phyloP scores from a whole-genome alignment of 2,888 invertebrate species.

The Drosophila sordidula region DNA sequence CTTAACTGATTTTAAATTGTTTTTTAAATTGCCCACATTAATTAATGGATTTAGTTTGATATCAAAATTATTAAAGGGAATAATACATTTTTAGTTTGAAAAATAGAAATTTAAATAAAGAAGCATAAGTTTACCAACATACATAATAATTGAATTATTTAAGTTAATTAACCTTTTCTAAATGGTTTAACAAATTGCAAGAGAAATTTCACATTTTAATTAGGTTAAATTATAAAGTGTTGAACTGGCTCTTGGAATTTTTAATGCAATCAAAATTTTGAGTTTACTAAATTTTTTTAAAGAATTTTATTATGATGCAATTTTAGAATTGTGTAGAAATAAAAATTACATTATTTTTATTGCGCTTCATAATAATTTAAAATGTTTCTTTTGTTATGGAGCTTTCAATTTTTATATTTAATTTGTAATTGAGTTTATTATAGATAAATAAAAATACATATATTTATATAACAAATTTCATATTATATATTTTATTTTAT shows the following conservation, averaged over 20 bases:
- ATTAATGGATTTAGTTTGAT: background rate
- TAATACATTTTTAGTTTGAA: too few species aligned
- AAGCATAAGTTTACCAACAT: too few species aligned
- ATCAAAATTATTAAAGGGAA: too few species aligned
- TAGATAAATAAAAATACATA: background rate
- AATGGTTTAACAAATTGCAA: too few species aligned
- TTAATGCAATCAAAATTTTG: background rate
- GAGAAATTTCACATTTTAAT: background rate
- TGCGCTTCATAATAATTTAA: background rate
- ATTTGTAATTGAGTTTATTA: background rate
- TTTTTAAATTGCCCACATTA: background rate
- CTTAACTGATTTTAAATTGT: slow-evolving; percentile 6
- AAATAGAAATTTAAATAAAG: too few species aligned
- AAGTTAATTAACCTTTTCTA: too few species aligned
- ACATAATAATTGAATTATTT: background rate
- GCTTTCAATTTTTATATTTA: background rate
- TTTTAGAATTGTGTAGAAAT: background rate
- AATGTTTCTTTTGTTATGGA: background rate
- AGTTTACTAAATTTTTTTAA: background rate
- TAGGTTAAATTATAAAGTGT: background rate
- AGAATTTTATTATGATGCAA: background rate
- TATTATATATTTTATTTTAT: too few species aligned
- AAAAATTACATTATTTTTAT: slow-evolving; percentile 1
- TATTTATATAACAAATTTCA: too few species aligned
- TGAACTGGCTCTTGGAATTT: too few species aligned